Base-by-base conservation (phyloP, 1,140 invertebrate genomes). In the Condylostylus longicornis region DNA sequence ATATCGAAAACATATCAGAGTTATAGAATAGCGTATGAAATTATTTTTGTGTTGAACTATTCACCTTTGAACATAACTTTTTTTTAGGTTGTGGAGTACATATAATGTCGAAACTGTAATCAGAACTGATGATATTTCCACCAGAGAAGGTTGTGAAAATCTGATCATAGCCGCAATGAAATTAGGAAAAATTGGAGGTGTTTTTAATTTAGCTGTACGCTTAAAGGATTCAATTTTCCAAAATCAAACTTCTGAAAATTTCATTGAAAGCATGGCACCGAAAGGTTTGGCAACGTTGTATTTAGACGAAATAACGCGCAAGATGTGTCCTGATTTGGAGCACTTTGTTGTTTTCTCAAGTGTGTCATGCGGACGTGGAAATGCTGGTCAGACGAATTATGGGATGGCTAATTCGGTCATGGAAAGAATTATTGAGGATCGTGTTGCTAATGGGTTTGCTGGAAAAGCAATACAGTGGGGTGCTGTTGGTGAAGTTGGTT, bases 311-410 rank as follows among this genome's bases (percentile, higher is more conserved):
- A 25, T 71, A 5, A 71, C 72, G 0, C 67, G 69, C 28, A 64
- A 54, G 37, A 38, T 68, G 13, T 78, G 75, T 42, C 72, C 72
- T 0, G 30, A 62, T 13, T 49, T 77, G 17, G 60, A 68, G 57
- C 66, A 74, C 46, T 80, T 81, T 46, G 73, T 79, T 4, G 73
- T 85, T 15, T 93, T 91, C 60, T 91, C 87, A 2, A 88, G 82
- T 31, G 80, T 91, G 4, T 80, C 77, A 20, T 88, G 84, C 59
- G 87, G 86, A 5, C 69, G 83, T 32, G 88, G 88, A 40, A 91
- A 93, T 60, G 73, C 76, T 28, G 87, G 87, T 3, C 87, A 91
- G 61, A 74, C 79, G 0, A 93, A 90, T 60, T 93, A 94, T 56
- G 88, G 76, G 23, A 70, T 76, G 63, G 69, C 75, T 6, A 81